Percentiles rank a stretch among this genome's conserved stretches.
phyloP scores from a whole-genome alignment of 1,140 invertebrate species.

The Myzus persicae region DNA sequence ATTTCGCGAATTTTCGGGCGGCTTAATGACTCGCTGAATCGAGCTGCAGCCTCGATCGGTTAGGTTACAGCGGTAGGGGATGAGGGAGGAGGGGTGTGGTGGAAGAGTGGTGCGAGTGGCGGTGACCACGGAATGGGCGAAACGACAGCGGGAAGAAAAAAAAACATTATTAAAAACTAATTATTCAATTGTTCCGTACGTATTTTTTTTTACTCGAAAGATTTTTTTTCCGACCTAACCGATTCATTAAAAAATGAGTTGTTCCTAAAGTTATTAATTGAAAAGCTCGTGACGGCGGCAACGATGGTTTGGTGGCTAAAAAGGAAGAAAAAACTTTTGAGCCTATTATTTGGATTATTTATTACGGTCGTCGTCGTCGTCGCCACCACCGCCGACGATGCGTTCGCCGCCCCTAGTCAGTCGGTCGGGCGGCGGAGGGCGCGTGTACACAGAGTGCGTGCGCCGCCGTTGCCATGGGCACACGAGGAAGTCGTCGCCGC shows the following conservation, averaged over 20 bases:
- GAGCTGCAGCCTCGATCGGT: neutral
- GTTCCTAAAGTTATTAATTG: slow-evolving; percentile 50
- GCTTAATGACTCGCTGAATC: slow-evolving; percentile 12
- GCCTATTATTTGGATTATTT: slow-evolving; percentile 59
- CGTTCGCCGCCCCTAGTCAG: neutral
- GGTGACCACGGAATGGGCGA: neutral
- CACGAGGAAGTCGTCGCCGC: slow-evolving; percentile 38
- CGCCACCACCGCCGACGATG: neutral
- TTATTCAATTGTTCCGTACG: slow-evolving; percentile 41
- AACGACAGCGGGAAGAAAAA: neutral
- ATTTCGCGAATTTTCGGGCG: neutral
- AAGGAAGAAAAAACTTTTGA: slow-evolving; percentile 40
- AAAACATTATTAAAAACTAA: slow-evolving; percentile 53
- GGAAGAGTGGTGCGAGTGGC: neutral
- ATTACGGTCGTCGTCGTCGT: slow-evolving; percentile 49
- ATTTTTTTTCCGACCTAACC: slow-evolving; percentile 2
- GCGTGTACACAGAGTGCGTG: slow-evolving; percentile 18
- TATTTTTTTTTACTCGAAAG: neutral
- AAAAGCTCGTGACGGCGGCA: slow-evolving; percentile 34
- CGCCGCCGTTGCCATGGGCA: slow-evolving; percentile 56
- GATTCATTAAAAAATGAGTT: slow-evolving; percentile 55
- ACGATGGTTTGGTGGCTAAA: neutral
- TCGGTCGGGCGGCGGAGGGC: neutral
- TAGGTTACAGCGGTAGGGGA: neutral
- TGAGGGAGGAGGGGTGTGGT: neutral